Conservation (phyloP, 2,888 invertebrate species). For the Nephrotoma appendiculata region DNA sequence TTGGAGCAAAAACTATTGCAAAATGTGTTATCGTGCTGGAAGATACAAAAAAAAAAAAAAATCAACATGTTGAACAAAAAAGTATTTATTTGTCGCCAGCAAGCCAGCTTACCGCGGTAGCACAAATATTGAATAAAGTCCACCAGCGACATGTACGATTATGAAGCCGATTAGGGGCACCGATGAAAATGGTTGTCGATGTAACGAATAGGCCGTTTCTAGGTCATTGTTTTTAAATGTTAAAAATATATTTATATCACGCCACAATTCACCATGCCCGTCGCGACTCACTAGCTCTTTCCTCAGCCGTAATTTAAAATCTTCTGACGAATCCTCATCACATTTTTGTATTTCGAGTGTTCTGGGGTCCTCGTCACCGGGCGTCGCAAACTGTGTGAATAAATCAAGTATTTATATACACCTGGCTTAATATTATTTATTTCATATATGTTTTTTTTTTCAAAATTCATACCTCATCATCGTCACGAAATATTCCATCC, state of each 20-base stretch:
- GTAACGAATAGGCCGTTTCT: slow-evolving; percentile 50
- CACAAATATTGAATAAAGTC: slow-evolving; percentile 38
- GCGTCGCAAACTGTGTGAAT: background rate
- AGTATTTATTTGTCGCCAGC: background rate
- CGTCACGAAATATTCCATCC: slow-evolving; percentile 29
- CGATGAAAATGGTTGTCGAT: slow-evolving; percentile 50
- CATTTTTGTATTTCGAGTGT: background rate
- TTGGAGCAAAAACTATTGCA: slow-evolving; percentile 24
- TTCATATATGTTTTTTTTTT: too few relatives aligned
- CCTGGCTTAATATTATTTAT: background rate
- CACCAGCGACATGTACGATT: slow-evolving; percentile 41
- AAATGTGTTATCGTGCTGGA: slow-evolving; percentile 25
- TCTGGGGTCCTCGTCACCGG: background rate
- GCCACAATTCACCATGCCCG: slow-evolving; percentile 56
- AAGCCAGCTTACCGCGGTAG: slow-evolving; percentile 35
- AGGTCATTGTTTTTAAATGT: slow-evolving; percentile 49
- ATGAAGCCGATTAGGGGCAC: slow-evolving; percentile 47
- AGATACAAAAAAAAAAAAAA: background rate
- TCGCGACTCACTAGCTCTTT: slow-evolving; percentile 76
- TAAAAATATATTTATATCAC: slow-evolving; percentile 49
- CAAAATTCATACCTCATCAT: slow-evolving; percentile 17
- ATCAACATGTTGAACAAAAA: background rate
- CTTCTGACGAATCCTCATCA: slow-evolving; percentile 33
- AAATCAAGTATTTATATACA: background rate
- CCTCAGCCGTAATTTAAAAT: slow-evolving; percentile 63